Evolutionary conservation across 1,140 invertebrate species (phyloP).

Genomic region (Callitettix versicolor): DNA sequence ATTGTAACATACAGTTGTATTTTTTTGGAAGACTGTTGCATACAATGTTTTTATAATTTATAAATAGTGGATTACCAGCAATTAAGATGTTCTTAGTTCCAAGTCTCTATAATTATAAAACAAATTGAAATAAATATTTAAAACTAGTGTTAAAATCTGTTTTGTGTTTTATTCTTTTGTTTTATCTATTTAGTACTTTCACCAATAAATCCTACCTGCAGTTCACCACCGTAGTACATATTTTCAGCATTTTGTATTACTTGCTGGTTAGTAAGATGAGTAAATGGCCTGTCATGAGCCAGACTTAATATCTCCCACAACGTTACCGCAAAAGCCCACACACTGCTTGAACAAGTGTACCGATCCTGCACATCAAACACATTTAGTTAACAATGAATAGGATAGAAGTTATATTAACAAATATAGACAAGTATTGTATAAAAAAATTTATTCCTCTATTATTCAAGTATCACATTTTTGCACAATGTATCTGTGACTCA

Average conservation of each 20-base stretch:
- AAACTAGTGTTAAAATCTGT: not conserved
- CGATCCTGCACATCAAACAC: too few species aligned
- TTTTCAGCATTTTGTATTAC: slow-evolving; percentile 62
- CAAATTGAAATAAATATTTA: not conserved
- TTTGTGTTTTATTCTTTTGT: not conserved
- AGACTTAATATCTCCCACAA: slow-evolving; percentile 67
- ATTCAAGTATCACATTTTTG: too few species aligned
- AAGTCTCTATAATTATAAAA: not conserved
- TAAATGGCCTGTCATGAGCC: slow-evolving; percentile 61
- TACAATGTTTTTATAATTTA: not conserved
- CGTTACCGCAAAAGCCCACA: slow-evolving; percentile 59
- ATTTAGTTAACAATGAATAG: too few species aligned
- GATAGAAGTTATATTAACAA: too few species aligned
- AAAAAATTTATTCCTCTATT: too few species aligned
- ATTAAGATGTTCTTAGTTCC: not conserved
- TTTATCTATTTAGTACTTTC: not conserved
- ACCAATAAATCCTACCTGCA: slow-evolving; percentile 38
- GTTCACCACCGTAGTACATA: slow-evolving; percentile 52
- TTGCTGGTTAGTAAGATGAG: slow-evolving; percentile 57
- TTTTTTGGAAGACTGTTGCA: not conserved
- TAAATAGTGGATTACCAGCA: not conserved
- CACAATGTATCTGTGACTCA: too few species aligned
- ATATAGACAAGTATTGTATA: too few species aligned
- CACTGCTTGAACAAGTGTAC: slow-evolving; percentile 51
- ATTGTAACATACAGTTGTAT: too few species aligned